Conservation (phyloP, 2,888 invertebrate genomes). For the Cheilosia vernalis region DNA sequence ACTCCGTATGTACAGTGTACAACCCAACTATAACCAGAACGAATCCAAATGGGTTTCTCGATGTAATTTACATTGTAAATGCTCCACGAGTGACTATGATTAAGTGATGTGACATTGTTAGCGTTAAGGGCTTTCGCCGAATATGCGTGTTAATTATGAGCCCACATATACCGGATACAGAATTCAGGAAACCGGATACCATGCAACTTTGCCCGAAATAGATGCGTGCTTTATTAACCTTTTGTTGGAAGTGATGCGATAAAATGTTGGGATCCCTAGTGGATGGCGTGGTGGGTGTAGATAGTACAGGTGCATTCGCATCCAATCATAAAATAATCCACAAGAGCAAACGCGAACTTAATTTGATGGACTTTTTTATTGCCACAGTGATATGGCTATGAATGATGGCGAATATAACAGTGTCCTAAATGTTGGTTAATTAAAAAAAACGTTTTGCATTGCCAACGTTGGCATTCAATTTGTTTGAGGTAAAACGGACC, state of each 20-base stretch:
- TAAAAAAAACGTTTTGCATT: neutral
- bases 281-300: neutral
- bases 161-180: constrained; percentile 14
- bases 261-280: constrained; percentile 5
- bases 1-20: neutral
- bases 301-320: neutral
- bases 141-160: constrained; percentile 55
- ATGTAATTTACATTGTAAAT: constrained; percentile 41
- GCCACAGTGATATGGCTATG: neutral
- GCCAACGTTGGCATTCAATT: neutral
- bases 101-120: constrained; percentile 31
- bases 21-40: neutral
- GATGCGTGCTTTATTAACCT: constrained; percentile 51
- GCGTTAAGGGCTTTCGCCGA: neutral
- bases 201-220: neutral
- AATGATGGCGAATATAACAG: neutral
- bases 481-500: neutral
- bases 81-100: constrained; percentile 52
- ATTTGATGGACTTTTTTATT: constrained; percentile 53
- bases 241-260: constrained; percentile 51
- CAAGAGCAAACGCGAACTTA: constrained; percentile 26
- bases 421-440: constrained; percentile 2
- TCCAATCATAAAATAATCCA: constrained; percentile 43
- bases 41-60: constrained; percentile 33
- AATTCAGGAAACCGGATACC: neutral